Percentiles rank a stretch among this genome's conserved stretches.
Evolutionary conservation across 2,113 vertebrate species (phyloP).

Genomic region (Lathamus discolor): DNA sequence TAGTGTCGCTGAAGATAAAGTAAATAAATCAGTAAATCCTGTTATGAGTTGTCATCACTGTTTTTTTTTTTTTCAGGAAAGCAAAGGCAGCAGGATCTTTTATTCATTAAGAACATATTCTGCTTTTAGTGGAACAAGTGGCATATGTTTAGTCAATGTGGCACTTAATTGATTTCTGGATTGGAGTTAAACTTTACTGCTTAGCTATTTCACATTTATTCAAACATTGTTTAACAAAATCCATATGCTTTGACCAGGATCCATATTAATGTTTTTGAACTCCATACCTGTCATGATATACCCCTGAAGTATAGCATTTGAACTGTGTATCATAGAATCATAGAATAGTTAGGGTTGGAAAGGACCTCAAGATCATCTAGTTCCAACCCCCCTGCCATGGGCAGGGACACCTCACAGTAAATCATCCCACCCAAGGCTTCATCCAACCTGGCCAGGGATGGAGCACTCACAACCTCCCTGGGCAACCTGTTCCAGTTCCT

Average conservation of each 20-base stretch:
- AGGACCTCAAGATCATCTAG: no score
- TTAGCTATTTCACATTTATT: neutral
- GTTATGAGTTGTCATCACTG: neutral
- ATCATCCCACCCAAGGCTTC: no score
- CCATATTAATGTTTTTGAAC: neutral
- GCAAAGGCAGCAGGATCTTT: neutral
- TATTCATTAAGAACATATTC: accelerated
- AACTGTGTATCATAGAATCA: neutral
- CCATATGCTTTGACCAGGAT: neutral
- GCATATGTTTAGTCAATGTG: neutral
- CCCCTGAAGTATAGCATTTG: neutral
- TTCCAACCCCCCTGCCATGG: no score
- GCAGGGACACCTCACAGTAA: no score
- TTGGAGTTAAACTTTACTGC: neutral
- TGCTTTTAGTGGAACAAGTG: neutral
- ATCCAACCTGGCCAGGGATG: no score
- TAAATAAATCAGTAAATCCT: neutral
- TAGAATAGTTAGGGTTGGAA: no score
- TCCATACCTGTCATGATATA: neutral
- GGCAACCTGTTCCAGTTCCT: no score
- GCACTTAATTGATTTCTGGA: neutral
- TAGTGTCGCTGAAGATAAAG: neutral
- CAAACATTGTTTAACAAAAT: neutral
- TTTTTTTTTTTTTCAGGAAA: neutral
- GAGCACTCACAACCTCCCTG: no score